Conservation (phyloP, 2,888 invertebrate species). For the Chymomyza procnemis region DNA sequence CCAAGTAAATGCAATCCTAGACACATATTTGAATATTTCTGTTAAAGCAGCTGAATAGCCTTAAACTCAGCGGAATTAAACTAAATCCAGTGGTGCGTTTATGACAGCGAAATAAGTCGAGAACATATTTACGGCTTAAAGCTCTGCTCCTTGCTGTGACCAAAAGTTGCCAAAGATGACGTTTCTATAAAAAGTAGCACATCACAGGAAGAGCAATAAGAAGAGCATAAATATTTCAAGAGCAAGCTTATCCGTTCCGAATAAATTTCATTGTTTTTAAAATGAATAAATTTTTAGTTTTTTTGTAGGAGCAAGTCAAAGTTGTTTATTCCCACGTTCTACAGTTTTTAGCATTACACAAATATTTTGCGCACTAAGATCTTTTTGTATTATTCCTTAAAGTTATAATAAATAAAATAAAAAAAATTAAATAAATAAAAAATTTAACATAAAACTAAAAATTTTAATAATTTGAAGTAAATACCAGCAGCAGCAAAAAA, state of each 20-base stretch:
- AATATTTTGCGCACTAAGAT: too few relatives aligned
- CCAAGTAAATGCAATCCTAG: slow-evolving; percentile 30
- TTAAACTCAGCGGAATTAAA: slow-evolving; percentile 30
- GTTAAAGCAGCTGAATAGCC: slow-evolving; percentile 50
- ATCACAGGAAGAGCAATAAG: not conserved
- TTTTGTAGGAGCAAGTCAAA: too few relatives aligned
- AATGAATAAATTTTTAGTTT: not conserved
- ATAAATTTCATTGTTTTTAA: slow-evolving; percentile 52
- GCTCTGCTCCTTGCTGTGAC: not conserved
- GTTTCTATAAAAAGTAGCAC: too few relatives aligned
- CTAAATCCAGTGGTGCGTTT: slow-evolving; percentile 67
- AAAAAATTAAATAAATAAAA: too few relatives aligned
- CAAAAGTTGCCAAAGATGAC: not conserved
- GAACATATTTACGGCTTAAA: slow-evolving; percentile 26
- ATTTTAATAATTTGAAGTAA: too few relatives aligned
- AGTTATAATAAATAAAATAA: too few relatives aligned
- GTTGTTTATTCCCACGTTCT: too few relatives aligned
- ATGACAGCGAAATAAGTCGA: slow-evolving; percentile 69
- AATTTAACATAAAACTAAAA: too few relatives aligned
- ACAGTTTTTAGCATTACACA: too few relatives aligned
- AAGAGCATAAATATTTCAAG: slow-evolving; percentile 67
- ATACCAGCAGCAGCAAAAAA: too few relatives aligned
- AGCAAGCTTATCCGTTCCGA: slow-evolving; percentile 71
- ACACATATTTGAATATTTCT: slow-evolving; percentile 64
- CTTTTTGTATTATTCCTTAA: too few relatives aligned